Percentiles rank a stretch among this genome's conserved stretches.
These are phyloP conservation scores for Drymodes brunneopygia DNA, from an alignment of 2,113 vertebrate species.

Conservation along the genomic window DNA sequence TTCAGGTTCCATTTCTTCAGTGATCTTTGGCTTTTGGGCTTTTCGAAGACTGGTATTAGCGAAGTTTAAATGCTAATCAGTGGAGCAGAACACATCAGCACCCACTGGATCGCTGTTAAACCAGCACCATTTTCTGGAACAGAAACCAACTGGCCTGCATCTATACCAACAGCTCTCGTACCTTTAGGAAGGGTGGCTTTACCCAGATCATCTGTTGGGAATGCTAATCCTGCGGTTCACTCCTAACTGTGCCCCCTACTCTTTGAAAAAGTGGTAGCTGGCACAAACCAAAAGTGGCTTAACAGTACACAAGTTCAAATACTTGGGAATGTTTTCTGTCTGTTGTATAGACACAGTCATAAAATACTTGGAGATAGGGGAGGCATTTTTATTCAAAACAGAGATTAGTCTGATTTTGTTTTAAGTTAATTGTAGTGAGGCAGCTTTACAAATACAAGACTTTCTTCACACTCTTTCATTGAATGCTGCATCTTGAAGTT, in stretches of 20 bases:
- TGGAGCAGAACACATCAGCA: neutral
- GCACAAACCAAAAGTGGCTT: neutral
- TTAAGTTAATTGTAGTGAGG: neutral
- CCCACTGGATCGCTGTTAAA: neutral
- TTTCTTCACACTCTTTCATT: neutral
- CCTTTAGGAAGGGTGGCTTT: neutral
- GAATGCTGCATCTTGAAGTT: neutral
- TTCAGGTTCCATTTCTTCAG: neutral
- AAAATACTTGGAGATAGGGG: neutral
- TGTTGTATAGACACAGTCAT: neutral
- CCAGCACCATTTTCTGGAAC: neutral
- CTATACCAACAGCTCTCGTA: neutral
- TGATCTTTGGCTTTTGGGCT: neutral
- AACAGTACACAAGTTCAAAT: neutral
- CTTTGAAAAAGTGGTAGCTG: neutral
- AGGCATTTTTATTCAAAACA: neutral
- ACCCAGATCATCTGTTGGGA: neutral
- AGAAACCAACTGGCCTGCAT: neutral
- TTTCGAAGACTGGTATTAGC: neutral
- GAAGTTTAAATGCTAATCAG: neutral
- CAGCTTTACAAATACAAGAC: neutral
- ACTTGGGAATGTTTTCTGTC: neutral
- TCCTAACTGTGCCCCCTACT: neutral
- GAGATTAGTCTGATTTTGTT: neutral
- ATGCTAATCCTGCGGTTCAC: neutral